These are phyloP conservation scores for Octomys mimax DNA, from an alignment of 2,797 vertebrate species.

Conservation along the genomic window DNA sequence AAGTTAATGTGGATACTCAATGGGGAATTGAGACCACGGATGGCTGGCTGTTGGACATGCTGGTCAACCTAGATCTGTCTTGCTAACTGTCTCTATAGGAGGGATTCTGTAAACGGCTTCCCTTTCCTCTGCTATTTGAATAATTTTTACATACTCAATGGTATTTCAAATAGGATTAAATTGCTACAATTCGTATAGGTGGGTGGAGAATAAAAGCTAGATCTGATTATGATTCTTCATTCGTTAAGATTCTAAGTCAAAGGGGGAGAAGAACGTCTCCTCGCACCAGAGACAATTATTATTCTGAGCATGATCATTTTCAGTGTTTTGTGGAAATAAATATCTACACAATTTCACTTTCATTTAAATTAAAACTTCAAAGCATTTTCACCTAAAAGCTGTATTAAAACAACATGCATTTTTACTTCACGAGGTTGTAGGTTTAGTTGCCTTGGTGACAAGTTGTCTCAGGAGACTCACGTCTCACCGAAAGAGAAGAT, in stretches of 20 bases:
- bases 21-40: not conserved
- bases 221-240: conserved; percentile 7
- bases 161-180: conserved; percentile 41
- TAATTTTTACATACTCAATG: conserved; percentile 31
- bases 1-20: not conserved
- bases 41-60: not conserved
- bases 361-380: conserved; percentile 65
- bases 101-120: not conserved
- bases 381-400: not conserved
- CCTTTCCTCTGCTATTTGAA: not conserved
- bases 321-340: conserved; percentile 40
- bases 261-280: not conserved
- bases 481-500: conserved; percentile 52
- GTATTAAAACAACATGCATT: conserved; percentile 45
- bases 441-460: conserved; percentile 70
- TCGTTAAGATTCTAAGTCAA: conserved; percentile 9
- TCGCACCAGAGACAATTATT: not conserved
- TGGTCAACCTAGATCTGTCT: not conserved
- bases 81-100: not conserved
- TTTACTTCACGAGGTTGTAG: conserved; percentile 44
- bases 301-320: conserved; percentile 44
- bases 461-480: conserved; percentile 31
- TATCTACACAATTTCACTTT: conserved; percentile 54
- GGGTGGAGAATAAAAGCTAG: conserved; percentile 24
- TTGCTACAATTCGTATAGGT: conserved; percentile 7